phyloP scores from a whole-genome alignment of 1,140 invertebrate species.

The Calycopis cecrops region DNA sequence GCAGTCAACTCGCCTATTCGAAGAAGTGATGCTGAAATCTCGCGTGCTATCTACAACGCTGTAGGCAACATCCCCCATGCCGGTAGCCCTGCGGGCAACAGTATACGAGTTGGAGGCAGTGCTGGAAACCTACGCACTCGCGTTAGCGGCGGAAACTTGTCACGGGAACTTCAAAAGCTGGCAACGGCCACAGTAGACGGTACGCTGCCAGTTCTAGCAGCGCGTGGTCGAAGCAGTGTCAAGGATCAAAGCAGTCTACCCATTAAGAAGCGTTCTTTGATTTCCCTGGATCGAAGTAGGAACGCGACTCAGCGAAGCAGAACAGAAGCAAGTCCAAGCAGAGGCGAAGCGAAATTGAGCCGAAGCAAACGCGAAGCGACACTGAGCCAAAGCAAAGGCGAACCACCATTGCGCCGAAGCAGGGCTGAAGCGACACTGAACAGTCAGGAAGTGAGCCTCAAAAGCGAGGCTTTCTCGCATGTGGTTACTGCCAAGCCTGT shows the following conservation, averaged over 20 bases:
- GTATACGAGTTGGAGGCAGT: too few species aligned
- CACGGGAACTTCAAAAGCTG: conserved; percentile 36
- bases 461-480: not conserved
- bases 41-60: not conserved
- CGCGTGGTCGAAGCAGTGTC: conserved; percentile 27
- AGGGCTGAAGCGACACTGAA: not conserved
- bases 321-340: not conserved
- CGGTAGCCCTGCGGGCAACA: too few species aligned
- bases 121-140: too few species aligned
- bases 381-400: not conserved
- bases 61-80: too few species aligned
- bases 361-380: not conserved
- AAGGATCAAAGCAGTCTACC: conserved; percentile 32
- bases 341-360: not conserved
- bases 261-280: conserved; percentile 50
- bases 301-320: not conserved
- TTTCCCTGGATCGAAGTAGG: not conserved
- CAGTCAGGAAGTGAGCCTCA: not conserved
- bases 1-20: too few species aligned
- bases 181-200: conserved; percentile 41
- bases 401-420: not conserved
- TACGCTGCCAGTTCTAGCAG: conserved; percentile 18
- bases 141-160: conserved; percentile 15
- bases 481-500: too few species aligned
- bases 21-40: conserved; percentile 16